phyloP scores from a whole-genome alignment of 1,140 invertebrate genomes.

The Dreissena polymorpha region DNA sequence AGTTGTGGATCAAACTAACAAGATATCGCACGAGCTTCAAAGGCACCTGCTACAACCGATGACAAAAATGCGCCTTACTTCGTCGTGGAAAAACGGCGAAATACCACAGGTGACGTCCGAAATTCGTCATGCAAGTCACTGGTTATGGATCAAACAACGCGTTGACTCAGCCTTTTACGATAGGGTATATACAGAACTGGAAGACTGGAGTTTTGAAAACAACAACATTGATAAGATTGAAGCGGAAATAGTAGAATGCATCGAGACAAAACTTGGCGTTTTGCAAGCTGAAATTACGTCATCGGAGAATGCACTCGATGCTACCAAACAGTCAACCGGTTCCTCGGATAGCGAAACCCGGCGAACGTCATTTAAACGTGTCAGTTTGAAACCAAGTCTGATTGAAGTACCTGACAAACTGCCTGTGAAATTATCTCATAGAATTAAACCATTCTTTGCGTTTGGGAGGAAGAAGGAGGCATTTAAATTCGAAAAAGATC shows the following conservation, averaged over 20 bases:
- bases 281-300: slow-evolving; percentile 33
- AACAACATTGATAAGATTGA: slow-evolving; percentile 21
- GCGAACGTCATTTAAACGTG: too few species aligned
- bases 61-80: slow-evolving; percentile 18
- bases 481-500: slow-evolving; percentile 23
- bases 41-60: slow-evolving; percentile 9
- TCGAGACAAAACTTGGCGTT: slow-evolving; percentile 24
- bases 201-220: slow-evolving; percentile 43
- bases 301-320: slow-evolving; percentile 10
- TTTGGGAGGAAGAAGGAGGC: slow-evolving; percentile 1
- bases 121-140: background rate
- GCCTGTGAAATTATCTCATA: background rate
- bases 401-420: slow-evolving; percentile 1
- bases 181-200: slow-evolving; percentile 28
- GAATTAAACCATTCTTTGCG: background rate
- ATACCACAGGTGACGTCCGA: slow-evolving; percentile 7
- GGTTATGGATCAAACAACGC: slow-evolving; percentile 41
- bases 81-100: slow-evolving; percentile 7
- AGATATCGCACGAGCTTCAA: slow-evolving; percentile 18
- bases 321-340: slow-evolving; percentile 1
- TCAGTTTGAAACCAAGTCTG: too few species aligned
- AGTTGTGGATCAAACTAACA: slow-evolving; percentile 24
- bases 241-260: slow-evolving; percentile 18
- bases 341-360: background rate
- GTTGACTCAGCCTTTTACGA: slow-evolving; percentile 28